Percentiles rank a stretch among this genome's conserved stretches.
phyloP scores from a whole-genome alignment of 2,113 vertebrate species.

The Scalopus aquaticus region DNA sequence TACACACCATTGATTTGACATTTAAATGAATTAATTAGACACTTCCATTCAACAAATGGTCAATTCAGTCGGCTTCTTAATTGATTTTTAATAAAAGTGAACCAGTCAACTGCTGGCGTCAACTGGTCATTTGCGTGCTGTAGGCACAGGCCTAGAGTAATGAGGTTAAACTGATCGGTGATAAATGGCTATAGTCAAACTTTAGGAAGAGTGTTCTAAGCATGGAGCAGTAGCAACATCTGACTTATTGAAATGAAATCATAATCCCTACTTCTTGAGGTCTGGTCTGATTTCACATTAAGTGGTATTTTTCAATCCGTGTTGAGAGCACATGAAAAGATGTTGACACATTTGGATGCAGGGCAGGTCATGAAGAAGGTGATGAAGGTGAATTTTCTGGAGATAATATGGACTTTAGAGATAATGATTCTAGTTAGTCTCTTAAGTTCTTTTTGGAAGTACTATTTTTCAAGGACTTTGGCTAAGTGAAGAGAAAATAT shows the following conservation, averaged over 20 bases:
- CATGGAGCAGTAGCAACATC: too few species aligned
- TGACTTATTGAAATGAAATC: background rate
- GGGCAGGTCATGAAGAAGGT: background rate
- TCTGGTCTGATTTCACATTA: background rate
- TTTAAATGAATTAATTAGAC: constrained; percentile 45
- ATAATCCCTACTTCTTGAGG: background rate
- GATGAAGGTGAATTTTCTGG: background rate
- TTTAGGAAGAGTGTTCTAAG: background rate
- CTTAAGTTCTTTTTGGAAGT: background rate
- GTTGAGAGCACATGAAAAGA: background rate
- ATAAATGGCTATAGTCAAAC: background rate
- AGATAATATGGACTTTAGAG: background rate
- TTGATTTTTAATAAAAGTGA: constrained; percentile 24
- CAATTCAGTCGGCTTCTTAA: constrained; percentile 35
- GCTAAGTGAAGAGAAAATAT: background rate
- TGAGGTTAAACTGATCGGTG: background rate
- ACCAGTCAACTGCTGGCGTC: background rate
- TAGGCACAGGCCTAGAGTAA: background rate
- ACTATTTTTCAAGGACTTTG: background rate
- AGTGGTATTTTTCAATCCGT: background rate
- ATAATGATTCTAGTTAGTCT: background rate
- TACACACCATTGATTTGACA: background rate
- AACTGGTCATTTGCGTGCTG: background rate
- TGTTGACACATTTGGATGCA: background rate
- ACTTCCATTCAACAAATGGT: constrained; percentile 37